These are phyloP conservation scores for Piezodorus guildinii DNA, from an alignment of 1,140 invertebrate genomes.

Conservation along the genomic window DNA sequence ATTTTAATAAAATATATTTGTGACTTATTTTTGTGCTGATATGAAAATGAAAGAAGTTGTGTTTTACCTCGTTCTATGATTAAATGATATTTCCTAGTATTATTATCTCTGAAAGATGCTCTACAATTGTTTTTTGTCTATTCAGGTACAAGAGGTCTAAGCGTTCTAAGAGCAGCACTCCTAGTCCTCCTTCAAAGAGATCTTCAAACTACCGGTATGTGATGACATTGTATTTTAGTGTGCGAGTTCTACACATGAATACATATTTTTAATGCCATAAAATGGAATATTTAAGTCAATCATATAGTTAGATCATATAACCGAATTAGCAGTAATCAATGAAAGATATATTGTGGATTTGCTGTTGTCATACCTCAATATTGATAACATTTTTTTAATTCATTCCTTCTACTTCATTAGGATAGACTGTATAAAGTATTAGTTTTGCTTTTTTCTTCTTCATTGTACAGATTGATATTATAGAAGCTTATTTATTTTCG, in stretches of 20 bases:
- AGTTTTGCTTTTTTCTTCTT: no score
- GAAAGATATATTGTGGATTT: no score
- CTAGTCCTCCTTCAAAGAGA: slow-evolving; percentile 27
- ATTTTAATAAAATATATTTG: no score
- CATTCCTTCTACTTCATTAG: neutral
- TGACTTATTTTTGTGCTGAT: no score
- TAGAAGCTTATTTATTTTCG: slow-evolving; percentile 12
- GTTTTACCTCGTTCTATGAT: no score
- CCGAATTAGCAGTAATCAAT: no score
- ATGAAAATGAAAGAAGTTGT: no score
- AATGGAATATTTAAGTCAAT: no score
- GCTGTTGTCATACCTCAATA: neutral
- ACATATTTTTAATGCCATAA: no score
- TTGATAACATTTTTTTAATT: neutral
- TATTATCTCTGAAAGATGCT: neutral
- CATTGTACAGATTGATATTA: neutral
- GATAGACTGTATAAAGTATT: neutral
- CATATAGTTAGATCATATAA: no score
- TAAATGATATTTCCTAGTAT: no score
- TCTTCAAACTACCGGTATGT: slow-evolving; percentile 28
- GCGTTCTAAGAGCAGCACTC: slow-evolving; percentile 29
- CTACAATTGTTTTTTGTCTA: slow-evolving; percentile 5
- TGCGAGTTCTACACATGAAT: no score
- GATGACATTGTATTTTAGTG: neutral
- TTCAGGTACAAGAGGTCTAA: slow-evolving; percentile 26